Conservation (phyloP, 2,113 vertebrate genomes). For the Psammodynastes pulverulentus region DNA sequence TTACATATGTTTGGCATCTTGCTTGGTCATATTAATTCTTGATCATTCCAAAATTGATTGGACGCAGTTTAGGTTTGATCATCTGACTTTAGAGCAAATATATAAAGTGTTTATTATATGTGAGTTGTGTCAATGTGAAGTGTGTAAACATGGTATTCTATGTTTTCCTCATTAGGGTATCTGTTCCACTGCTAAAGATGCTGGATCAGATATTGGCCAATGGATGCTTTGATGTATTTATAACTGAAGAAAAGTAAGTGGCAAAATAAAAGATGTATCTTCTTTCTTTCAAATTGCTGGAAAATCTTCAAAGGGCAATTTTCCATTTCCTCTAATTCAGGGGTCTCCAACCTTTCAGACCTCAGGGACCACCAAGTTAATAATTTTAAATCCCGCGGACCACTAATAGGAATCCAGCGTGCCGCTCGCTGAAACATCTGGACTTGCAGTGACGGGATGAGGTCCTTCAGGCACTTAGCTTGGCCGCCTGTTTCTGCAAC, state of each 20-base stretch:
- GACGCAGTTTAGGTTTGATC: neutral
- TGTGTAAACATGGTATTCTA: slow-evolving; percentile 18
- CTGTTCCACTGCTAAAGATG: slow-evolving; percentile 85
- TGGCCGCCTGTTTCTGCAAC: too few species aligned
- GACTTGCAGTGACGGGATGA: too few species aligned
- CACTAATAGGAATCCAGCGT: too few species aligned
- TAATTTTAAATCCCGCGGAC: too few species aligned
- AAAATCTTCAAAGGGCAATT: neutral
- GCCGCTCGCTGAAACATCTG: too few species aligned
- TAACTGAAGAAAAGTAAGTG: slow-evolving; percentile 80
- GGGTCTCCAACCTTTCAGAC: too few species aligned
- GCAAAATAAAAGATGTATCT: neutral
- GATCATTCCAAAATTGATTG: neutral
- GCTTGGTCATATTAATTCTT: neutral
- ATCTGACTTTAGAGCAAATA: neutral
- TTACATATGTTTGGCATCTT: neutral
- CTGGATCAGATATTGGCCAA: slow-evolving; percentile 87
- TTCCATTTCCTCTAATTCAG: neutral
- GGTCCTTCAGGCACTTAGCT: too few species aligned
- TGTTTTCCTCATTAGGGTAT: slow-evolving; percentile 75
- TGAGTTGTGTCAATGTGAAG: neutral
- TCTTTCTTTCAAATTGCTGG: neutral
- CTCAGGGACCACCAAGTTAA: too few species aligned
- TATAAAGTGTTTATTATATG: neutral
- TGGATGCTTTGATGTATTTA: slow-evolving; percentile 84